phyloP scores from a whole-genome alignment of 2,888 invertebrate genomes.

The Synanthedon formicaeformis region DNA sequence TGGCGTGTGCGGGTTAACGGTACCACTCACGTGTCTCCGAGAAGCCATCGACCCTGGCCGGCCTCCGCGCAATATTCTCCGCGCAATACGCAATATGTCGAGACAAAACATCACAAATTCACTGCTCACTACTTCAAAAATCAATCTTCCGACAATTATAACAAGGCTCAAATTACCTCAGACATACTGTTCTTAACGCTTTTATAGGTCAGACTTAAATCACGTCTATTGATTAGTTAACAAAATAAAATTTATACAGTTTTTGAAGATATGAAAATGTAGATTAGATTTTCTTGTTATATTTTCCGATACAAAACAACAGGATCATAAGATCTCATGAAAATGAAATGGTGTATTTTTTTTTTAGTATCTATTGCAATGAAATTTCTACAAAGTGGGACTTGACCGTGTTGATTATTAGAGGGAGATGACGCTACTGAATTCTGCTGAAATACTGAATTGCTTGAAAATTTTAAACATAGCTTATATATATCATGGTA shows the following conservation, averaged over 20 bases:
- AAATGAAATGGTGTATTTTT: no score
- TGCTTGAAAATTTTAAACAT: no score
- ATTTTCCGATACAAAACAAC: no score
- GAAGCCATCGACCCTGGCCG: conserved; percentile 65
- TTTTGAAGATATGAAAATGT: no score
- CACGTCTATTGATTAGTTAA: conserved; percentile 31
- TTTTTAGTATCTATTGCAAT: no score
- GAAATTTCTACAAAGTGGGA: no score
- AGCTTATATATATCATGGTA: no score
- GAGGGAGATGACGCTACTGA: no score
- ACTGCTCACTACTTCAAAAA: conserved; percentile 2
- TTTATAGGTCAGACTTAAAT: conserved; percentile 11
- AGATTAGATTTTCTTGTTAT: no score
- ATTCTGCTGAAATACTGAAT: no score
- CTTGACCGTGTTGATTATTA: no score
- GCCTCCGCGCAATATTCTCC: conserved; percentile 64
- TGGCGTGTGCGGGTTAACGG: conserved; percentile 59
- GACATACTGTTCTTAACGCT: background rate
- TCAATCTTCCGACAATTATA: conserved; percentile 7
- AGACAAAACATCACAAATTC: conserved; percentile 18
- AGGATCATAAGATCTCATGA: no score
- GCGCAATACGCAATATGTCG: conserved; percentile 35
- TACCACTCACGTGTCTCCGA: conserved; percentile 62
- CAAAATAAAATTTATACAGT: background rate
- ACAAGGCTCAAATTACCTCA: background rate